Evolutionary conservation across 2,888 invertebrate genomes (phyloP), one percentile per base, ranked within the genome.

Genomic region (Drosophila recens): DNA sequence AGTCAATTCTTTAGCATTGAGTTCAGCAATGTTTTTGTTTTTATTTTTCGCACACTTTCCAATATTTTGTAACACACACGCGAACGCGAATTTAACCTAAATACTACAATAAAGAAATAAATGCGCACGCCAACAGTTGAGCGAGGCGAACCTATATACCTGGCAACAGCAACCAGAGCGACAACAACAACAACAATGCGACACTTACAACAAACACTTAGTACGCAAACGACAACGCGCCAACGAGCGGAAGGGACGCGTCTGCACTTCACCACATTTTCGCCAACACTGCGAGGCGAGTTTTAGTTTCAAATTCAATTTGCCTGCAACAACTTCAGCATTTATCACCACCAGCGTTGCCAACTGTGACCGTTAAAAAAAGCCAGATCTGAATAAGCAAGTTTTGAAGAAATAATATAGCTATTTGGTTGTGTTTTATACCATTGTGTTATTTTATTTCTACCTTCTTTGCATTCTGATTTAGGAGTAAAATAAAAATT

Each of bases 81-180:
- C 85, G 89, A 89, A 79, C 79, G 87, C 82, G 87, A 89, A 89
- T 78, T 89, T 86, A 89, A 86, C 89, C 89, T 82, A 86, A 87
- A 84, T 86, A 82, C 76, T 75, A 67, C 57, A 76, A 67, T 57
- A 65, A 13, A 13, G 13, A 64, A 62, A 30, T 42, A 78, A 72
- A 75, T 72, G 80, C 80, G 68, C 77, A 77, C 80, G 73, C 81
- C 67, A 69, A 69, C 80, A 72, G 54, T 53, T 43, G 49, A 56
- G 48, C 62, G 62, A 57, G 64, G 54, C 57, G 58, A 63, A 79
- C 69, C 58, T 78, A 76, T 69, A 63, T 66, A 75, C 75, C 79
- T 76, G 62, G 75, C 79, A 70, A 76, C 68, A 62, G 52, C 59
- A 46, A 49, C 56, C 65, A 56, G 64, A 68, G 36, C 61, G 58